Evolutionary conservation across 1,140 invertebrate species (phyloP), one percentile per base, ranked within the genome.

Genomic region (Eumaeus atala): DNA sequence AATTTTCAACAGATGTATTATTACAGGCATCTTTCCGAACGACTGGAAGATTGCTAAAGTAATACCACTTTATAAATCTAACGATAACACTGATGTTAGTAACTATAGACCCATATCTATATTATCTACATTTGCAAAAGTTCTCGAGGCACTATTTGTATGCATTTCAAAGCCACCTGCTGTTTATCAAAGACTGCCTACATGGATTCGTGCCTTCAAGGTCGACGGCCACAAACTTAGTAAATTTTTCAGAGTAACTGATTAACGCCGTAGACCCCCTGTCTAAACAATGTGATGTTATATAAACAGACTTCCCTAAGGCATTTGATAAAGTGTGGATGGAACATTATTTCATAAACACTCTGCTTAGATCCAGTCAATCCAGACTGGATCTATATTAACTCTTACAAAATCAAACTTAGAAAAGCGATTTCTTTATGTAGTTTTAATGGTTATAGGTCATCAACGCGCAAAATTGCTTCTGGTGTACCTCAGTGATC

Each of bases 271-370:
- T 49, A 35, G 17, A 49, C 12, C 14, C 28, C 4, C 18, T 11
- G 14, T 2, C 12, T 2, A n/a, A n/a, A n/a, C 21, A 35, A 49
- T 6, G 28, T 35, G 21, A 49, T 3, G n/a, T 33, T 14, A 49
- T 35, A n/a, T 49, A 49, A 12, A 16, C 48, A 3, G 48, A 49
- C n/a, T 49, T 49, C 14, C 33, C 48, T 49, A 49, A 49, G 21
- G 21, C 21, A 2, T 28, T 28, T 28, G 21, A 28, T 6, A 28
- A 28, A 28, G 21, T 28, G 2, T 28, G 6, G 2, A 28, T 28
- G 6, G 21, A 2, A 6, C 21, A 28, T 3, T 28, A 6, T 2
- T 28, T 6, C 6, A 2, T 28, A 28, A 28, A 28, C 21, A 3
- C 2, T 28, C 21, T 2, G 21, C 21, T 6, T 28, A 28, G 21